A percentile compares a stretch with the other conserved stretches of the same genome.
phyloP scores from a whole-genome alignment of 23 tunicate species.

The Botrylloides violaceus region DNA sequence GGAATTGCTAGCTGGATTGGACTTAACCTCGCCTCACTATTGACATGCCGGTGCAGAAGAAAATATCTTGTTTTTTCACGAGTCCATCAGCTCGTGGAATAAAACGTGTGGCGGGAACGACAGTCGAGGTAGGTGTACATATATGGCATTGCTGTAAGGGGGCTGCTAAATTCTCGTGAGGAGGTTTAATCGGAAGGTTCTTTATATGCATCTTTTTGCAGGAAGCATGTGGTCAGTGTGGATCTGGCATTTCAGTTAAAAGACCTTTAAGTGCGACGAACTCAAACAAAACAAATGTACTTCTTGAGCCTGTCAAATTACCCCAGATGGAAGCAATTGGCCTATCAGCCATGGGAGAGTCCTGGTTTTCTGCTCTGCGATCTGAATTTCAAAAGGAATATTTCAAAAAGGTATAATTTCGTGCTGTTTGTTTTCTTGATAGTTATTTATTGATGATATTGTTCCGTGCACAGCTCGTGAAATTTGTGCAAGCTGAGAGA shows the following conservation, averaged over 20 bases:
- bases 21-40: neutral
- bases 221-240: neutral
- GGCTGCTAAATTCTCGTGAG: too few relatives aligned
- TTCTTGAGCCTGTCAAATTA: neutral
- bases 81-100: neutral
- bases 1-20: too few relatives aligned
- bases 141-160: too few relatives aligned
- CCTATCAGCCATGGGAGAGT: slow-evolving; percentile 18
- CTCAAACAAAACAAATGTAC: neutral
- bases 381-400: slow-evolving; percentile 29
- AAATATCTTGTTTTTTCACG: slow-evolving; percentile 15
- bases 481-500: slow-evolving; percentile 51
- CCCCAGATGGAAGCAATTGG: slow-evolving; percentile 5
- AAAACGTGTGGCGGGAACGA: slow-evolving; percentile 7
- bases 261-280: neutral
- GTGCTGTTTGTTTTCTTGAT: neutral
- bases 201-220: neutral
- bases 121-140: neutral
- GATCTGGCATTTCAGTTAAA: neutral
- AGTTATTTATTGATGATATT: neutral
- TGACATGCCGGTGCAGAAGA: slow-evolving; percentile 12
- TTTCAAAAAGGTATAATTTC: slow-evolving; percentile 16
- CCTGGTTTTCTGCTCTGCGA: slow-evolving; percentile 19
- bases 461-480: slow-evolving; percentile 18
- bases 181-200: too few relatives aligned